A percentile compares a stretch with the other conserved stretches of the same genome.
phyloP scores from a whole-genome alignment of 2,888 invertebrate species.

The Andrena camellia region DNA sequence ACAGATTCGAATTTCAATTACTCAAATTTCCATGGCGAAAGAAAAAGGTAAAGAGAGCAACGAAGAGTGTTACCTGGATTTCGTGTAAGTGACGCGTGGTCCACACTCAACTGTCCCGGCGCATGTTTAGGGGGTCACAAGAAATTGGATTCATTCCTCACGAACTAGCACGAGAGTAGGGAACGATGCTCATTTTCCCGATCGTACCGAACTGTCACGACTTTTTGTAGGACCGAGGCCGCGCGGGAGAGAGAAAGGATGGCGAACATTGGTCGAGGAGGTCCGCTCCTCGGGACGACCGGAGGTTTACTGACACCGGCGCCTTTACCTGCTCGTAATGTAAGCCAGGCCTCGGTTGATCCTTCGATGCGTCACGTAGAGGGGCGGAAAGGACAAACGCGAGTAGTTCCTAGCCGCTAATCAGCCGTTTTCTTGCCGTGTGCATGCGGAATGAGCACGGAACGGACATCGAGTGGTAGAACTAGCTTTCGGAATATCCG shows the following conservation, averaged over 20 bases:
- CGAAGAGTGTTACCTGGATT: constrained; percentile 40
- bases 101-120: constrained; percentile 31
- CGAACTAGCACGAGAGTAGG: constrained; percentile 27
- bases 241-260: not conserved
- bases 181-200: constrained; percentile 37
- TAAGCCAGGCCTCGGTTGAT: constrained; percentile 78
- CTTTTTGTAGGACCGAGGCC: constrained; percentile 9
- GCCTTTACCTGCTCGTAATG: constrained; percentile 81
- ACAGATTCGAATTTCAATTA: not conserved
- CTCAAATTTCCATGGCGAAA: not conserved
- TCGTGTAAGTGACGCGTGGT: constrained; percentile 31
- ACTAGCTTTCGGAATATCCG: constrained; percentile 35
- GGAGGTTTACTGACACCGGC: constrained; percentile 82
- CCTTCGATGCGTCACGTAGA: constrained; percentile 78
- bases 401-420: constrained; percentile 54
- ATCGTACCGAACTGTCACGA: constrained; percentile 26
- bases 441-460: constrained; percentile 45
- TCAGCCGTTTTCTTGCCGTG: constrained; percentile 60
- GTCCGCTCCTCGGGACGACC: constrained; percentile 74
- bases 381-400: constrained; percentile 67
- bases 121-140: constrained; percentile 34
- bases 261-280: constrained; percentile 35
- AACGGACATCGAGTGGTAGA: constrained; percentile 29
- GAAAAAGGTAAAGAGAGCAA: not conserved
- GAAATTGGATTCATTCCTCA: constrained; percentile 31